Conservation (phyloP, 2,888 invertebrate genomes). For the Diarsia brunnea region DNA sequence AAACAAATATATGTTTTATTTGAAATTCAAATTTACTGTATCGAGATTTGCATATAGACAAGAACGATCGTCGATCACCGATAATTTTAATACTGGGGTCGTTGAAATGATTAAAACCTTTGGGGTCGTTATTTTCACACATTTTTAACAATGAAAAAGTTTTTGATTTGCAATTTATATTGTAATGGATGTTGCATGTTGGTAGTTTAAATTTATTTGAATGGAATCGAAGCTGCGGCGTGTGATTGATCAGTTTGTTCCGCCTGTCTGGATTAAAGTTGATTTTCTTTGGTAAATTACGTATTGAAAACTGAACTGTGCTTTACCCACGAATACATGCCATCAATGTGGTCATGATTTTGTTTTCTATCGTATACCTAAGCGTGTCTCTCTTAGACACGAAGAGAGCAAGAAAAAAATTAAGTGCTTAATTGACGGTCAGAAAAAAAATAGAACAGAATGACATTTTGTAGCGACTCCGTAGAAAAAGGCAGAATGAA, state of each 20-base stretch:
- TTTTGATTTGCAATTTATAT: conserved; percentile 66
- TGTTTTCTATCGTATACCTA: not conserved
- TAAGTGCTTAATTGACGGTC: too few species aligned
- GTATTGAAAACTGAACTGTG: not conserved
- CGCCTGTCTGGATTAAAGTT: conserved; percentile 21
- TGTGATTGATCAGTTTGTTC: conserved; percentile 54
- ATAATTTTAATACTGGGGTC: conserved; percentile 82
- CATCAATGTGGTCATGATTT: too few species aligned
- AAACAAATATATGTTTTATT: conserved; percentile 83
- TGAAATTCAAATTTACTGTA: conserved; percentile 87
- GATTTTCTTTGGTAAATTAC: not conserved
- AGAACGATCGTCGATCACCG: conserved; percentile 84
- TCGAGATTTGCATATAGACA: conserved; percentile 88
- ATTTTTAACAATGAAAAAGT: conserved; percentile 68
- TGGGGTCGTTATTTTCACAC: conserved; percentile 72
- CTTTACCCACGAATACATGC: not conserved
- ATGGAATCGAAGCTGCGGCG: conserved; percentile 13
- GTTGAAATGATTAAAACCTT: conserved; percentile 71
- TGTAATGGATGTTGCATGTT: conserved; percentile 54
- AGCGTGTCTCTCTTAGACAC: not conserved
- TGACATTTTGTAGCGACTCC: not conserved
- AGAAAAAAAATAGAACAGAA: not conserved
- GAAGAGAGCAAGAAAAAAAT: not conserved
- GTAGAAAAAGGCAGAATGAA: not conserved
- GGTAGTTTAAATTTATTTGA: conserved; percentile 36